Evolutionary conservation across 1,140 invertebrate species (phyloP), one percentile per base, ranked within the genome.

Genomic region (Tetraneura akinire): DNA sequence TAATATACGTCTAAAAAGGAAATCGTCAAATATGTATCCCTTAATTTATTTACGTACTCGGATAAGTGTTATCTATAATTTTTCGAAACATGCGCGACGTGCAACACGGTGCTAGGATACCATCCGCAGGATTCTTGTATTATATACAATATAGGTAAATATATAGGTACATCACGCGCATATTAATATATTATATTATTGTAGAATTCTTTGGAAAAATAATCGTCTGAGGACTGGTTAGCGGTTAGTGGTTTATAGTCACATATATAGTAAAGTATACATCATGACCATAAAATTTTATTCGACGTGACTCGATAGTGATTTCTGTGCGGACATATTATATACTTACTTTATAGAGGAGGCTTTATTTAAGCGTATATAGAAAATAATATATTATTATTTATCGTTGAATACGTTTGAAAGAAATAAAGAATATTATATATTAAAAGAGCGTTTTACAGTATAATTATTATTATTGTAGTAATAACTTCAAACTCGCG

Each of bases 201-300:
- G 60, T 60, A 13, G 37, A 66, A 42, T 66, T 66, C 62, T 66
- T 66, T n/a, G 32, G 32, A 42, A 66, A 42, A 42, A 66, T 21
- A 37, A 62, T 16, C 32, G 32, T 37, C 32, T 37, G 8, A 37
- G 42, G 62, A 66, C 62, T 66, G 62, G 29, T 66, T 66, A 37
- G 32, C 8, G 32, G 29, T 66, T 66, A n/a, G n/a, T n/a, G n/a
- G n/a, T n/a, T n/a, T n/a, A n/a, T 66, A 42, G 62, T 42, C 10
- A 42, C 10, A 23, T n/a, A 37, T 37, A 37, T 37, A 37, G 32
- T 37, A 37, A 37, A 37, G 32, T 37, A 37, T 4, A 37, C 3
- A 37, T 11, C 62, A 68, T 47, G 64, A 47, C 64, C 64, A 68
- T 68, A 68, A n/a, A 18, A 13, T 64, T 21, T 64, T 21, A 64